Base-by-base conservation (phyloP, 2,888 invertebrate species). In the Tipula lateralis region DNA sequence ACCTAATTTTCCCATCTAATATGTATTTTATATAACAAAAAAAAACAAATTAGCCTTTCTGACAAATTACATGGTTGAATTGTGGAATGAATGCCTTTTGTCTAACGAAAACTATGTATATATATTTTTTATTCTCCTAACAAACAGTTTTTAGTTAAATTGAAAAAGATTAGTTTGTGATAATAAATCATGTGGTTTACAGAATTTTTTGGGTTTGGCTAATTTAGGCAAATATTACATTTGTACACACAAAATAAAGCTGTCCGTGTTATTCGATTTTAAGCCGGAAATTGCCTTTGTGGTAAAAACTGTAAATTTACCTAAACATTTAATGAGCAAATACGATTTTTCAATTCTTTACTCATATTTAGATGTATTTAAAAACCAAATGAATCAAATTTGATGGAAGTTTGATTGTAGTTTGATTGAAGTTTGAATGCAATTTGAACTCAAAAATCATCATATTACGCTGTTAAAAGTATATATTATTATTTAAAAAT, bases 41-140 rank as follows among this genome's bases (percentile, higher is more conserved):
- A 44, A 50, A 50, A 50, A 39, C 9, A 24, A 24, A 24, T 66
- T 66, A 24, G 66, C 66, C 9, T 66, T 66, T 66, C 24, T 24
- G 66, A 66, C 66, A 24, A 66, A 66, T 66, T 66, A 66, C 66
- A 24, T 66, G 66, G 66, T 24, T 66, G 66, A 66, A 66, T 66
- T 50, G 50, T 50, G 50, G 50, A 19, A 50, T 50, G 19, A 50
- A 50, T 19, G 24, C 24, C 24, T 66, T 24, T 66, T 66, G 66
- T 66, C n/a, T n/a, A 66, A 66, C 24, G 9, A 44, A 44, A 44
- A 44, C 44, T 66, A 66, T 66, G n/a, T n/a, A n/a, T n/a, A n/a
- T n/a, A n/a, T n/a, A n/a, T 66, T 66, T 1, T 7, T 24, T 19
- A 24, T 66, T 66, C n/a, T 66, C 4, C 66, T 66, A 66, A 66